Evolutionary conservation across 2,113 vertebrate species (phyloP), one percentile per base, ranked within the genome.

Genomic region (Callipepla californica): DNA sequence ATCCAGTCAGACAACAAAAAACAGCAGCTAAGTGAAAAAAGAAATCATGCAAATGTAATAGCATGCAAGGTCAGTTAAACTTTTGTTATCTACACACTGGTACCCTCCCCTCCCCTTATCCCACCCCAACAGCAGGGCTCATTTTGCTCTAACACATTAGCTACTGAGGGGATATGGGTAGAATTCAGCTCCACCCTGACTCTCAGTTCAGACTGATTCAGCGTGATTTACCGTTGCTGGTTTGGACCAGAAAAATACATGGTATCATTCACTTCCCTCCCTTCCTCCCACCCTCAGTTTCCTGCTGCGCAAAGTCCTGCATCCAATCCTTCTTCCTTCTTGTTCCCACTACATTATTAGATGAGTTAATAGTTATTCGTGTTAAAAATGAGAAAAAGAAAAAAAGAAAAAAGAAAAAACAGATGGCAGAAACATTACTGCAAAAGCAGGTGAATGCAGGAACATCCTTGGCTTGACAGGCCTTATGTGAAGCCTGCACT

Each of bases 401-500:
- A 87, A 80, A 13, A 34, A 92, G 80, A 81, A n/a, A 83, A 82
- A 65, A 95, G 70, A 94, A 93, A 92, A 97, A 95, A 97, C 94
- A 98, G 95, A 97, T 97, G 98, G 97, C 97, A 97, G 96, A 98
- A 90, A 97, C 97, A 97, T 97, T 98, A 98, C 98, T 98, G 98
- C 98, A 98, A 98, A 98, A 98, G 98, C 97, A 97, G 97, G 97
- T 97, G 97, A 98, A 97, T 98, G 98, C 98, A 97, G 98, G 97
- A 97, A 97, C 97, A 96, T 98, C 98, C 98, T 98, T 98, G 98
- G 97, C 97, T 98, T 94, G 98, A 97, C 98, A 98, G 98, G 97
- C 97, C 98, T 98, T 98, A 98, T 98, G 98, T 98, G 98, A 98
- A 98, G 98, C 98, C 98, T 98, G 98, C 97, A 97, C 98, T 98